phyloP scores from a whole-genome alignment of 2,888 invertebrate species.

The Polia nebulosa region DNA sequence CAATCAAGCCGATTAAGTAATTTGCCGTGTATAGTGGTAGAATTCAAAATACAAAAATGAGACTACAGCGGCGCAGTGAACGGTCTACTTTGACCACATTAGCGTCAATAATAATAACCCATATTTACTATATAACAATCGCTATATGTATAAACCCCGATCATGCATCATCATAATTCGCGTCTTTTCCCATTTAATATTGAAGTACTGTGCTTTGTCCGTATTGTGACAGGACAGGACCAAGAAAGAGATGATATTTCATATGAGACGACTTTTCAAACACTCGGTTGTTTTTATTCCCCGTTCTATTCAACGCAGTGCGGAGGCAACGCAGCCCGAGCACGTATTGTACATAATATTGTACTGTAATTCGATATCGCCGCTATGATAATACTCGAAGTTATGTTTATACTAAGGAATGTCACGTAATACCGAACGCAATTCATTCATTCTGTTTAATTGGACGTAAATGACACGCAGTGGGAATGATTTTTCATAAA shows the following conservation, averaged over 20 bases:
- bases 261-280: slow-evolving; percentile 72
- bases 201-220: slow-evolving; percentile 32
- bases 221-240: slow-evolving; percentile 58
- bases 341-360: slow-evolving; percentile 69
- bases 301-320: slow-evolving; percentile 60
- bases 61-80: slow-evolving; percentile 21
- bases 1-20: slow-evolving; percentile 39
- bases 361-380: slow-evolving; percentile 74
- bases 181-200: slow-evolving; percentile 22
- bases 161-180: slow-evolving; percentile 41
- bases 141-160: slow-evolving; percentile 20
- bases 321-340: slow-evolving; percentile 42
- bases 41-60: slow-evolving; percentile 29
- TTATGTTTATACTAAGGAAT: slow-evolving; percentile 73
- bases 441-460: slow-evolving; percentile 79
- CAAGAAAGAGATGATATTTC: slow-evolving; percentile 74
- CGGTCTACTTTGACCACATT: slow-evolving; percentile 43
- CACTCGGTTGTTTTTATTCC: slow-evolving; percentile 72
- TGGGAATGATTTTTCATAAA: slow-evolving; percentile 38
- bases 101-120: slow-evolving; percentile 37
- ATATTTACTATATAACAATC: slow-evolving; percentile 27
- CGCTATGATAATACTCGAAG: slow-evolving; percentile 70
- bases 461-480: slow-evolving; percentile 71
- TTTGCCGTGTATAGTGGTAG: slow-evolving; percentile 26
- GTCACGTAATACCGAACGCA: slow-evolving; percentile 71